Evolutionary conservation across 2,888 invertebrate genomes (phyloP).

Genomic region (Drosophila flavopinicola): DNA sequence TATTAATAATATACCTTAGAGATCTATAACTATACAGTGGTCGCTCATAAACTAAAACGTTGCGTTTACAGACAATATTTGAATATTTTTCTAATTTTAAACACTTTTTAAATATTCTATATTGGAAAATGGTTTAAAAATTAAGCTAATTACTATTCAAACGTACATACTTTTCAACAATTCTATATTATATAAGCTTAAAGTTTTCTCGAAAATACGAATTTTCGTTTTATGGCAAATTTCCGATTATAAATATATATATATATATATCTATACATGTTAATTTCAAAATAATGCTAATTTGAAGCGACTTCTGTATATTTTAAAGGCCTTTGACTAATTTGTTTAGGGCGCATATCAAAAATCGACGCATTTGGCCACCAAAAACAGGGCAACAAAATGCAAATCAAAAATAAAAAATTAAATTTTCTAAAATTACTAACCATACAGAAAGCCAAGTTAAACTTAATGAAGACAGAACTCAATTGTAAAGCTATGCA

Average conservation of each 20-base stretch:
- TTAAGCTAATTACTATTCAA: too few species aligned
- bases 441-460: slow-evolving; percentile 57
- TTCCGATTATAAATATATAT: too few species aligned
- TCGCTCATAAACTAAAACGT: not conserved
- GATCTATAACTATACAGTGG: not conserved
- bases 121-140: too few species aligned
- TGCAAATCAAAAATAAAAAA: slow-evolving; percentile 25
- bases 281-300: not conserved
- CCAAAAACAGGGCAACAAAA: slow-evolving; percentile 39
- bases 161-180: too few species aligned
- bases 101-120: too few species aligned
- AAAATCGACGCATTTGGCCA: slow-evolving; percentile 78
- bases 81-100: too few species aligned
- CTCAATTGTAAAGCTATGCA: slow-evolving; percentile 41
- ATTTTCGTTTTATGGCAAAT: too few species aligned
- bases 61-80: too few species aligned
- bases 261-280: too few species aligned
- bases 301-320: slow-evolving; percentile 2
- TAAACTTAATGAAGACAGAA: slow-evolving; percentile 47
- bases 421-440: slow-evolving; percentile 23
- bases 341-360: slow-evolving; percentile 21
- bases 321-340: slow-evolving; percentile 6
- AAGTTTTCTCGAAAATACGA: too few species aligned
- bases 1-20: not conserved
- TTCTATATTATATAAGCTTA: not conserved